phyloP scores from a whole-genome alignment of 2,113 vertebrate species.

The Macrotus californicus region DNA sequence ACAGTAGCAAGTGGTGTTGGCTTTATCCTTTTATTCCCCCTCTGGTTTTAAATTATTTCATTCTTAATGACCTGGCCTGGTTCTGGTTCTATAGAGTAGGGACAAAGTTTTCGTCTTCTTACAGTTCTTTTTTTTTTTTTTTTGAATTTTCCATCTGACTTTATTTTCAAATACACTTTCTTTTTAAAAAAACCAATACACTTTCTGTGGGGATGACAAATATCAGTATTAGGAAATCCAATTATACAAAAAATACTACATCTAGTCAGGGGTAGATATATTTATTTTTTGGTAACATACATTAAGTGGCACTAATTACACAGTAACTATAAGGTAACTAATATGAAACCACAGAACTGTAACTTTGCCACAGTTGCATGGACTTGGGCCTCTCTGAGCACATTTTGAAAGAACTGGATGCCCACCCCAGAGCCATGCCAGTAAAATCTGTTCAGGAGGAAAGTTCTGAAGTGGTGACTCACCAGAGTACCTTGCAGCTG shows the following conservation, averaged over 20 bases:
- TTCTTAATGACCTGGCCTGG: too few species aligned
- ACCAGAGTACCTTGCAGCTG: conserved; percentile 75
- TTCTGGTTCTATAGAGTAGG: too few species aligned
- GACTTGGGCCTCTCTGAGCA: conserved; percentile 76
- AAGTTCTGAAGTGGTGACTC: conserved; percentile 76
- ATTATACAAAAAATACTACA: conserved; percentile 90
- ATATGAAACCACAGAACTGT: conserved; percentile 84
- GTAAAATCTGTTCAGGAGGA: conserved; percentile 60
- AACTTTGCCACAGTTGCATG: conserved; percentile 79
- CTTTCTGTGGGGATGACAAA: conserved; percentile 83
- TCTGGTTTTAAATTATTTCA: too few species aligned
- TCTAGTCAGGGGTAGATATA: conserved; percentile 84
- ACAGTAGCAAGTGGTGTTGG: too few species aligned
- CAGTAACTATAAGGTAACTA: conserved; percentile 87
- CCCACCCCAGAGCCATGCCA: conserved; percentile 64
- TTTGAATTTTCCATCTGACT: conserved; percentile 81
- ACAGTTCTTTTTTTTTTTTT: too few species aligned
- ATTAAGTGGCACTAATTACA: conserved; percentile 88
- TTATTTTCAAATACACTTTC: conserved; percentile 86
- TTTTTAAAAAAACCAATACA: conserved; percentile 80
- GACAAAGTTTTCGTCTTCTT: too few species aligned
- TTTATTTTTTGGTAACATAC: conserved; percentile 89
- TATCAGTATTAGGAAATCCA: conserved; percentile 89
- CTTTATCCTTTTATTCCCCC: too few species aligned
- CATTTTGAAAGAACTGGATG: conserved; percentile 69